Base-by-base conservation (phyloP, 2,113 vertebrate genomes). In the Carettochelys insculpta region DNA sequence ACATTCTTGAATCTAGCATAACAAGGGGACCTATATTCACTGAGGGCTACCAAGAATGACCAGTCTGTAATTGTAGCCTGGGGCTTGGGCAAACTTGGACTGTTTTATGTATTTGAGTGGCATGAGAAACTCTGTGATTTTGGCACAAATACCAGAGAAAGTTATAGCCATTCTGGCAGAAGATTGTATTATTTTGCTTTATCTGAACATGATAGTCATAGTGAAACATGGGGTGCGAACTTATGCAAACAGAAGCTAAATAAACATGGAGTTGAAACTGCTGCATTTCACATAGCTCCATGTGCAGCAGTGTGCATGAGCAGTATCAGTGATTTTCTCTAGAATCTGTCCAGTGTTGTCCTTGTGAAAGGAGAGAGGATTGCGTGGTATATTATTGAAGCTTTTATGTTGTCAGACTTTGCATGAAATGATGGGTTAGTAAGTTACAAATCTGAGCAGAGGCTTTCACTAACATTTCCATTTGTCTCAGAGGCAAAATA, bases 401-500 rank as follows among this genome's bases (percentile, higher is more conserved):
- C 24, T 85, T 34, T 84, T 75, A 38, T 47, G 51, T 78, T 73
- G 3, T 6, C 29, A 1, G 43, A 3, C 4, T 93, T 90, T 86
- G 77, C 1, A 1, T 80, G 25, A 85, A 88, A 90, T 58, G 38
- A 2, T 50, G 56, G 27, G n/a, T 52, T 91, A 88, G 52, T n/a
- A 87, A 91, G 38, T 61, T 77, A 82, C 80, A 29, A 65, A 58
- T 20, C 29, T 51, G 43, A 50, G 54, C 8, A 83, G 87, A 87
- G 6, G 3, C 3, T 91, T 90, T 48, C 17, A 43, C 16, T 88
- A 43, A 2, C 2, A 80, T 93, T 90, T 94, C 29, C 83, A 85
- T 58, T 80, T 87, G 91, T 93, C 92, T 91, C 43, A 94, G 61
- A 88, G 50, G 43, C 17, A 71, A 84, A 56, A 90, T 75, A 84